Percentiles rank a stretch among this genome's conserved stretches.
These are phyloP conservation scores for Synanthedon myopaeformis DNA, from an alignment of 2,888 invertebrate species.

Conservation along the genomic window DNA sequence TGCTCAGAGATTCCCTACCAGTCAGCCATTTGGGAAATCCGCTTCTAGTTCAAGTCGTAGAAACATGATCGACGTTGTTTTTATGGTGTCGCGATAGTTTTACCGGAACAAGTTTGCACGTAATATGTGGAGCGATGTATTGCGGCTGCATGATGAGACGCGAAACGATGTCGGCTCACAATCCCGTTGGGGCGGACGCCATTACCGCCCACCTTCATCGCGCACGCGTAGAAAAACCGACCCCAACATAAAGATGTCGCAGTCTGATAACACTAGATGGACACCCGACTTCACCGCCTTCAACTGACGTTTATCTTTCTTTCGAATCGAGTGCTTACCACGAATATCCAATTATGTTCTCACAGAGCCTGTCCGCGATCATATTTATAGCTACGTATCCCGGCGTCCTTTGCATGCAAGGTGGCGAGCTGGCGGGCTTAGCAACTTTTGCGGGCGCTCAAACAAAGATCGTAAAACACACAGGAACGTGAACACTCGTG, in stretches of 20 bases:
- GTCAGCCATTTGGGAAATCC: not conserved
- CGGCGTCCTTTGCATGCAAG: conserved; percentile 36
- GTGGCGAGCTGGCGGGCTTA: conserved; percentile 17
- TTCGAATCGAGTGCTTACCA: conserved; percentile 39
- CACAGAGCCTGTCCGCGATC: conserved; percentile 35
- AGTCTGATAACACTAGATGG: conserved; percentile 50
- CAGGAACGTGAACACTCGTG: conserved; percentile 17
- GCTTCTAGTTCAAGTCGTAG: not conserved
- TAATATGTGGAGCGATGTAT: conserved; percentile 62
- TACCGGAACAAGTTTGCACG: conserved; percentile 60
- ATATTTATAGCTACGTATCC: conserved; percentile 31
- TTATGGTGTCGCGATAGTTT: conserved; percentile 40
- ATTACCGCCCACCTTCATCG: conserved; percentile 61
- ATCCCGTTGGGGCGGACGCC: conserved; percentile 65
- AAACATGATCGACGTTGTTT: conserved; percentile 18
- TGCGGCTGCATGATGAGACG: conserved; percentile 63
- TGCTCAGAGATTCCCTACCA: too few species aligned
- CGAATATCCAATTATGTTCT: conserved; percentile 53
- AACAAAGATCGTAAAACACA: conserved; percentile 37
- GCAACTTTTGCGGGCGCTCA: conserved; percentile 24
- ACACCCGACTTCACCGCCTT: conserved; percentile 48
- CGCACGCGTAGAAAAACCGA: conserved; percentile 61
- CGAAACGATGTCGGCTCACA: conserved; percentile 61
- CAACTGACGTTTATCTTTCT: conserved; percentile 31
- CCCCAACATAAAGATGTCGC: conserved; percentile 57